Evolutionary conservation across 2,888 invertebrate genomes (phyloP), one percentile per base, ranked within the genome.

Genomic region (Cremastinae sp.): DNA sequence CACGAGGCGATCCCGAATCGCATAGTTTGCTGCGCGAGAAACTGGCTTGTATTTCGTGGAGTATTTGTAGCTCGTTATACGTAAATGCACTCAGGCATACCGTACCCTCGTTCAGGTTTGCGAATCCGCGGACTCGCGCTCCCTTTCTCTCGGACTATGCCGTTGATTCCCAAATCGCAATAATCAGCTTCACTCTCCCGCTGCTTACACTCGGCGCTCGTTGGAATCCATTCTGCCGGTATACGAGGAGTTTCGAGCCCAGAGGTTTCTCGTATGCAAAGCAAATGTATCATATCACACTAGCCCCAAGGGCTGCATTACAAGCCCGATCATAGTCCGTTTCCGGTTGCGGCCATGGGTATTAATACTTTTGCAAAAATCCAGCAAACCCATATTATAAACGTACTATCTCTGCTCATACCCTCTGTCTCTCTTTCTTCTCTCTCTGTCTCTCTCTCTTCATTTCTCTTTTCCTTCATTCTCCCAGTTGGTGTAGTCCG

Each of bases 241-340:
- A 18, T 5, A 49, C 12, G 9, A 12, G 16, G 55, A 68, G 39
- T 18, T 14, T n/a, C 12, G n/a, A 58, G 51, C 22, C 78, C 74
- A 59, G 69, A 66, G 77, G 80, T 80, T 70, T 79, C 71, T 66
- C 82, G 78, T 83, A 85, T 83, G 85, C 86, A 84, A 85, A 84
- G 84, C 86, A 85, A 88, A 88, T 87, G 87, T 86, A 87, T 88
- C 87, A 86, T 87, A 85, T 86, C 85, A 79, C 86, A 86, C 83
- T 79, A 82, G 83, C 86, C 88, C 88, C 88, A 62, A 87, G 87
- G 88, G 88, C 74, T 87, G 86, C 87, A 88, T 88, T 88, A 87
- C 85, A 84, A 83, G 82, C 84, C 85, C 86, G 87, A 87, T 87
- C 87, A 86, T 86, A 84, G 84, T 84, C 84, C 80, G 84, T 85